Base-by-base conservation (phyloP, 2,797 vertebrate genomes). In the Falco peregrinus region DNA sequence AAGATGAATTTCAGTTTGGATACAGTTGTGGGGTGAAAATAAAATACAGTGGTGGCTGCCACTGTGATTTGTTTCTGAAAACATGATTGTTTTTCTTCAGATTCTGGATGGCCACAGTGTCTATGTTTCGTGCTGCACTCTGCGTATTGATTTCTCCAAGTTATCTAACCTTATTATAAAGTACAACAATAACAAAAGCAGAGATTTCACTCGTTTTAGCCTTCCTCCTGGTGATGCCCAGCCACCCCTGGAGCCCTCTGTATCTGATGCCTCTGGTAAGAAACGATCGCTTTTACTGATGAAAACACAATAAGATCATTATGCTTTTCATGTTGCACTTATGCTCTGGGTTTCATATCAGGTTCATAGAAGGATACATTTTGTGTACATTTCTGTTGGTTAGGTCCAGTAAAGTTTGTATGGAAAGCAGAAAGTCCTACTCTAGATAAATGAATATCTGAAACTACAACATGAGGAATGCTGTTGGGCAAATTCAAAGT, bases 121-220 rank as follows among this genome's bases (percentile, higher is more conserved):
- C 95, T 99, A 98, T 87, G 93, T 91, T 90, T 97, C 96, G 9
- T 98, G 98, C 97, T 99, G 99, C 84, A 98, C 98, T 69, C 97
- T 99, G 82, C 98, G 35, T 51, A 95, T 99, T 93, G 98, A 98
- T 91, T 99, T 98, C 97, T 99, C 98, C 91, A 99, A 96, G 95
- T 97, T 99, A 93, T 97, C 93, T 96, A 98, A 93, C 94, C 98
- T 99, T 96, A 98, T 98, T 31, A 97, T 99, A 91, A 99, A 98
- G 91, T 99, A 99, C 79, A 99, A 99, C 97, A 99, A 98, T 85
- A 98, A 98, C 68, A 99, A 98, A 97, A 99, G 98, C 39, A 97
- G 99, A 97, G 99, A 99, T 90, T 99, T 99, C 96, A 99, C 99
- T 87, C 98, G 98, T 29, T 43, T 96, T 95, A 98, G 98, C 95